Conservation (phyloP, 2,113 vertebrate genomes). For the Triplophysa siluroides region DNA sequence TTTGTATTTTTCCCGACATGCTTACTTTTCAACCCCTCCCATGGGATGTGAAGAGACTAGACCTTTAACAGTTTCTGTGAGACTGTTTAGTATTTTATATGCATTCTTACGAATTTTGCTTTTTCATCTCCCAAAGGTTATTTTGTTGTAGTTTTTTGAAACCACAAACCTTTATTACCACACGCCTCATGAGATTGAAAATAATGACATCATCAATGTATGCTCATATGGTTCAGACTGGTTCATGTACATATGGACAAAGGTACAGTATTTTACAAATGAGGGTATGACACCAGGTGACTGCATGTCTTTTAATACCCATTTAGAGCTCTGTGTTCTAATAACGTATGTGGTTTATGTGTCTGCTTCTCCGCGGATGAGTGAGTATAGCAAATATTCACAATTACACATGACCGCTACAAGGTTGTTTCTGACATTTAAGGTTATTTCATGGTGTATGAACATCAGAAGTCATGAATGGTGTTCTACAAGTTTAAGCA, state of each 20-base stretch:
- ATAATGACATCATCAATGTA: conserved; percentile 26
- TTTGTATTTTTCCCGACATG: too few species aligned
- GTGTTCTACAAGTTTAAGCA: background rate
- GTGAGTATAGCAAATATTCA: background rate
- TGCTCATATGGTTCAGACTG: conserved; percentile 21
- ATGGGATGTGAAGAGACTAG: too few species aligned
- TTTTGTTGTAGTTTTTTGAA: conserved; percentile 4
- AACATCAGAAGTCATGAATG: background rate
- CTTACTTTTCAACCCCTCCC: background rate
- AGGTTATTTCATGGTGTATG: conserved; percentile 37
- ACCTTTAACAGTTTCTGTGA: background rate
- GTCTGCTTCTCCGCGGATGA: background rate
- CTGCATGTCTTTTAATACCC: conserved; percentile 1
- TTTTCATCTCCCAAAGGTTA: background rate
- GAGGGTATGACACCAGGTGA: conserved; percentile 1
- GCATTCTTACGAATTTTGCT: too few species aligned
- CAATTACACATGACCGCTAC: conserved; percentile 18
- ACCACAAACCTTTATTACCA: background rate
- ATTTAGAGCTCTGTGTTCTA: background rate
- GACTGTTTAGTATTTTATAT: too few species aligned
- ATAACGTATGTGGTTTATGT: conserved; percentile 5
- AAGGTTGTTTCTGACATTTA: conserved; percentile 41
- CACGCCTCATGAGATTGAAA: too few species aligned
- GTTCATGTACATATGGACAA: conserved; percentile 17
- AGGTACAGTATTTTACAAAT: conserved; percentile 13